Evolutionary conservation across 2,888 invertebrate species (phyloP), one percentile per base, ranked within the genome.

Genomic region (Synanthedon tipuliformis): DNA sequence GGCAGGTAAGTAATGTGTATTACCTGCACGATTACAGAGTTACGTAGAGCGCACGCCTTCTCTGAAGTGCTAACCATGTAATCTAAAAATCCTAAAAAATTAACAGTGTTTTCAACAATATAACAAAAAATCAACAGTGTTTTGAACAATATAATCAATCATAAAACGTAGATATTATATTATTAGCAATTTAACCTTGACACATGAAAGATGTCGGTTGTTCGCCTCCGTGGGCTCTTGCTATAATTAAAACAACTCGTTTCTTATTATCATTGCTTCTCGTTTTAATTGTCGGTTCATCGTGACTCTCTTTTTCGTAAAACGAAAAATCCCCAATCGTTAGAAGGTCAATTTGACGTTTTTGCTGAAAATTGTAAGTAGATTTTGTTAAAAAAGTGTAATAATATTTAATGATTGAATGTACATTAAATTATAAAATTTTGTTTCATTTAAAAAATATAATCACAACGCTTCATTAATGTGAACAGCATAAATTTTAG

Each of bases 161-260:
- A 34, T 34, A 34, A 34, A 34, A 50, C 2, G 3, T 16, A 18
- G 1, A 23, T 45, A 50, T 12, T 7, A 1, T 1, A 1, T 51
- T 51, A 5, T 41, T 41, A 51, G 8, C 12, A 27, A 1, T 15
- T n/a, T 4, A 61, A 92, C 93, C 95, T 92, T 99, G 98, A 75
- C 97, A 96, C 48, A 98, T 94, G 84, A 92, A 97, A 12, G 98
- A 98, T 2, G 97, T 90, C 0, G 98, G 97, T 0, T 97, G 93
- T 77, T 98, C 98, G 3, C 98, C 98, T 0, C 98, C 96, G 80
- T 99, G 98, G 15, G 94, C 90, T 61, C 99, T 89, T 7, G 95
- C 94, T 60, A 98, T 89, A 51, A 99, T 91, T 40, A 96, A 92
- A 34, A 99, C 93, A 7, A 95, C 92, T 3, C 86, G 66, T 63